Percentiles rank a stretch among this genome's conserved stretches.
phyloP scores from a whole-genome alignment of 2,797 vertebrate genomes.

The Platalea minor region DNA sequence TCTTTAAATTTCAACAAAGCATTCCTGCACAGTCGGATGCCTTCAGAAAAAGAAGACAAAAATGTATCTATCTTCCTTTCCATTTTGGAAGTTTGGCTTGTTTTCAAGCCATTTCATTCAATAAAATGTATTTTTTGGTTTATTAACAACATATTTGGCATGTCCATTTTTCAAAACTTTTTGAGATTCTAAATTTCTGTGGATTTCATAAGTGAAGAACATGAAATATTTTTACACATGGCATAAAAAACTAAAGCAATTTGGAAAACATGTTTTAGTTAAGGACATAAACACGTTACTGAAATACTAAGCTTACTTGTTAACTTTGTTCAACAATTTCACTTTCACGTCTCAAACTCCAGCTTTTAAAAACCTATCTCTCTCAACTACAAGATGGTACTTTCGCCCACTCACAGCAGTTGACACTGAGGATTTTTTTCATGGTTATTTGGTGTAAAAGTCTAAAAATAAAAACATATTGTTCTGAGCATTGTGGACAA shows the following conservation, averaged over 20 bases:
- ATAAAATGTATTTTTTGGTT: background rate
- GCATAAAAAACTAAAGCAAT: background rate
- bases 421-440: background rate
- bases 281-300: background rate
- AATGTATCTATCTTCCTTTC: background rate
- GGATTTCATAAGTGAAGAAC: background rate
- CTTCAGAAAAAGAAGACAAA: constrained; percentile 11
- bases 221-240: background rate
- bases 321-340: background rate
- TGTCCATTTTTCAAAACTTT: background rate
- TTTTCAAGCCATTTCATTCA: constrained; percentile 45
- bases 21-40: constrained; percentile 40
- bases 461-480: constrained; percentile 61
- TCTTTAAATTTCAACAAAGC: constrained; percentile 58
- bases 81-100: constrained; percentile 18
- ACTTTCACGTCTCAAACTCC: background rate
- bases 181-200: background rate
- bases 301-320: background rate
- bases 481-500: constrained; percentile 46
- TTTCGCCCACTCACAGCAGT: background rate
- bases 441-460: constrained; percentile 27
- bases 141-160: background rate
- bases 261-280: background rate
- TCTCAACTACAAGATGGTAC: background rate
- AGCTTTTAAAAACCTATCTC: background rate